Base-by-base conservation (phyloP, 2,113 vertebrate species). In the Peromyscus polionotus region DNA sequence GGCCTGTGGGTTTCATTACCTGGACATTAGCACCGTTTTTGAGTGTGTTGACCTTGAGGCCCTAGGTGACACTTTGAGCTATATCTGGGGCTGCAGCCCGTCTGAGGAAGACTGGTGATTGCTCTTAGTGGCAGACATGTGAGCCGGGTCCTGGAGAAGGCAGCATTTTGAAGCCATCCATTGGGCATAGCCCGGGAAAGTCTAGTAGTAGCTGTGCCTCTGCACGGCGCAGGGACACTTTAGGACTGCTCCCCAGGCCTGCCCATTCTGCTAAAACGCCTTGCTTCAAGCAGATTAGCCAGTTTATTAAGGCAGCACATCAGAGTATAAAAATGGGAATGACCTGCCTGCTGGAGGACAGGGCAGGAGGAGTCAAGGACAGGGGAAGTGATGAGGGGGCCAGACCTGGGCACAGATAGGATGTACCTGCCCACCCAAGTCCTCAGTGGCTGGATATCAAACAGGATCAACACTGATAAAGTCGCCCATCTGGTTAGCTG, bases 51-150 rank as follows among this genome's bases (percentile, higher is more conserved):
- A 42, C 31, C 48, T 51, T 48, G 36, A 57, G 96, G 93, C 26
- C 45, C 17, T 22, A 33, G 7, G 4, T 20, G 14, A 84, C 59
- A 31, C 0, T 11, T 92, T 75, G 94, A 96, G 93, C 90, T 77
- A 57, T 86, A 3, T n/a, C 96, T 83, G 26, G 3, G 67, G 0
- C 76, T 51, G 36, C 19, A 24, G 26, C 17, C 57, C 26, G 45
- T 88, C 48, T 33, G 8, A 72, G 33, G 81, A 13, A 59, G 73
- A 31, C 16, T 16, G 24, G 17, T 36, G 26, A 16, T 39, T 48
- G 31, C 24, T 8, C 5, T 73, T 73, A 59, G 96, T 97, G 97
- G 96, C 96, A 95, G 95, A 96, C 61, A 84, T 16, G 28, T 36
- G 67, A 68, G 13, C 45, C 16, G n/a, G 85, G 57, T 75, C 20